Evolutionary conservation across 2,888 invertebrate species (phyloP).

Genomic region (Rhogogaster chlorosoma): DNA sequence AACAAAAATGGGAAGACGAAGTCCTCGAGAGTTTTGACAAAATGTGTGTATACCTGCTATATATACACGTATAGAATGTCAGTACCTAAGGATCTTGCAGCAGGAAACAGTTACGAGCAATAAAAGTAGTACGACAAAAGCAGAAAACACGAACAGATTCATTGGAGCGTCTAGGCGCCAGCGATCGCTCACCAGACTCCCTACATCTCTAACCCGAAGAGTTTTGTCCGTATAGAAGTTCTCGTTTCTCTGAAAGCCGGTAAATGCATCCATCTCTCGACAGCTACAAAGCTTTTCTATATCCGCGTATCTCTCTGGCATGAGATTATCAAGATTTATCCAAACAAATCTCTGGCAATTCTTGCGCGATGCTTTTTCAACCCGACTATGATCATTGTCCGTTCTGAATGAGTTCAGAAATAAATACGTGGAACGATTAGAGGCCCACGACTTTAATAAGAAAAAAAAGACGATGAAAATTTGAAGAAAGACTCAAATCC

Average conservation of each 20-base stretch:
- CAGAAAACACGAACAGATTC: slow-evolving; percentile 21
- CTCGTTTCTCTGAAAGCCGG: slow-evolving; percentile 19
- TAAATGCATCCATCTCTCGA: background rate
- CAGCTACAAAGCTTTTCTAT: slow-evolving; percentile 1
- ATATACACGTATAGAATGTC: background rate
- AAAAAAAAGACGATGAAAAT: no score
- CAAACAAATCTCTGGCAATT: background rate
- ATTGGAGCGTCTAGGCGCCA: slow-evolving; percentile 28
- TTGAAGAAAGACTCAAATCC: no score
- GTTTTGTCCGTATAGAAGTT: background rate
- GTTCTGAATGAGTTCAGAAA: background rate
- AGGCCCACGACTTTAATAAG: background rate
- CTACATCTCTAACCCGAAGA: background rate
- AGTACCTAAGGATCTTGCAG: background rate
- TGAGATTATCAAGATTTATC: background rate
- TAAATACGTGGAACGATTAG: background rate
- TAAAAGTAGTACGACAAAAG: slow-evolving; percentile 31
- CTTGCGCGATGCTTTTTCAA: background rate
- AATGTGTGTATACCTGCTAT: no score
- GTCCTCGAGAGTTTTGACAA: background rate
- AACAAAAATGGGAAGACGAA: background rate
- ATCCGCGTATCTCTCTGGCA: background rate
- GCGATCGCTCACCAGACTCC: slow-evolving; percentile 10
- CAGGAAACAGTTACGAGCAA: slow-evolving; percentile 16
- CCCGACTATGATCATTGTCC: background rate